phyloP scores from a whole-genome alignment of 1,140 invertebrate species.

The Anoplophora glabripennis region DNA sequence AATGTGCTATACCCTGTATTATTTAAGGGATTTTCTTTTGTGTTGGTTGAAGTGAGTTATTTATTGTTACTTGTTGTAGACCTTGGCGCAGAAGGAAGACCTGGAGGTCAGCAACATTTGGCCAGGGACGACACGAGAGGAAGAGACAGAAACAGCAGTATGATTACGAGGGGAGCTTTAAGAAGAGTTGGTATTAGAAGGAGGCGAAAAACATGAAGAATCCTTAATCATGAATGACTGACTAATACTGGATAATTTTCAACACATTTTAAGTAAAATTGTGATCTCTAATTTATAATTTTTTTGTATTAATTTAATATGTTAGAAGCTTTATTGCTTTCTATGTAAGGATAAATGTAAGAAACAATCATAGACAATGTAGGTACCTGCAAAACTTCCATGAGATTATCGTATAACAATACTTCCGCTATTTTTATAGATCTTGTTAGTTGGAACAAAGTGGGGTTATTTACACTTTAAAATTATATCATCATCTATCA shows the following conservation, averaged over 20 bases:
- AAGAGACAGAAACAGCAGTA: constrained; percentile 19
- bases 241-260: constrained; percentile 11
- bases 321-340: constrained; percentile 24
- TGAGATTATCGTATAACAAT: constrained; percentile 12
- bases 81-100: constrained; percentile 22
- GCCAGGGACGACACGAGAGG: constrained; percentile 20
- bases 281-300: constrained; percentile 32
- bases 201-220: constrained; percentile 20
- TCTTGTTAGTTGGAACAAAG: background rate
- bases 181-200: constrained; percentile 24
- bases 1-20: background rate
- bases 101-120: constrained; percentile 15
- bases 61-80: constrained; percentile 7
- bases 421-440: constrained; percentile 6
- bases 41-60: no score
- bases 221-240: constrained; percentile 13
- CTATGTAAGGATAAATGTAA: constrained; percentile 11
- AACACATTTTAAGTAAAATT: constrained; percentile 15
- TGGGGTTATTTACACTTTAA: background rate
- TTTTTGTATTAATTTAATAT: constrained; percentile 21
- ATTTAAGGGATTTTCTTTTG: background rate
- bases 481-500: background rate
- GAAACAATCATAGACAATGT: constrained; percentile 5
- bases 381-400: constrained; percentile 26
- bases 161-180: constrained; percentile 19